These are phyloP conservation scores for Rhabditoides inermis DNA, from an alignment of 2,888 invertebrate genomes.

Conservation along the genomic window DNA sequence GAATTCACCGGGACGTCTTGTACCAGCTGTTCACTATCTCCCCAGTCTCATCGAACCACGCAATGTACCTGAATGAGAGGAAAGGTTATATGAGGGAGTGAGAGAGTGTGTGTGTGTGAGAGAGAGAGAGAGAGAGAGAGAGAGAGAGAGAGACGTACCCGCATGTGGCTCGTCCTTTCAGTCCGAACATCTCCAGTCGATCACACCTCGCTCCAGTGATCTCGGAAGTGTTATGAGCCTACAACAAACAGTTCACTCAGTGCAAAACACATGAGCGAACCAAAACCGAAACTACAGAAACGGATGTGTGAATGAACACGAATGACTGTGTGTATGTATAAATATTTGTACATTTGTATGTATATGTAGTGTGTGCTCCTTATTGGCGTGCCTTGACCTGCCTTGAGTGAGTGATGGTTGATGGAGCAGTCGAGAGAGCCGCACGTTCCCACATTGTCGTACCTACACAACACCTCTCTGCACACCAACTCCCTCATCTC, in stretches of 20 bases:
- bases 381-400: no score
- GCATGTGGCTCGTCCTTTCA: slow-evolving; percentile 41
- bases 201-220: slow-evolving; percentile 42
- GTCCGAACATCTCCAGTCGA: slow-evolving; percentile 35
- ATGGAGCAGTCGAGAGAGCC: slow-evolving; percentile 41
- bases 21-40: slow-evolving; percentile 46
- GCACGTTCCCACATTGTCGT: slow-evolving; percentile 28
- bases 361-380: no score
- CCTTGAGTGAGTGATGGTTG: slow-evolving; percentile 33
- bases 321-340: no score
- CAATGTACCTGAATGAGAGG: no score
- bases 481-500: slow-evolving; percentile 1
- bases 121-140: no score
- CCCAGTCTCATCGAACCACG: slow-evolving; percentile 40
- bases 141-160: no score
- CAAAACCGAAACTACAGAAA: background rate
- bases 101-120: no score
- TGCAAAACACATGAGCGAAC: background rate
- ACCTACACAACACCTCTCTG: background rate
- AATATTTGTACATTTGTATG: no score
- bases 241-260: slow-evolving; percentile 1
- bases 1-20: no score
- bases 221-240: slow-evolving; percentile 30
- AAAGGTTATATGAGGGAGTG: no score
- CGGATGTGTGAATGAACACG: no score